Evolutionary conservation across 2,888 invertebrate species (phyloP).

Genomic region (Oligia fasciuncula): DNA sequence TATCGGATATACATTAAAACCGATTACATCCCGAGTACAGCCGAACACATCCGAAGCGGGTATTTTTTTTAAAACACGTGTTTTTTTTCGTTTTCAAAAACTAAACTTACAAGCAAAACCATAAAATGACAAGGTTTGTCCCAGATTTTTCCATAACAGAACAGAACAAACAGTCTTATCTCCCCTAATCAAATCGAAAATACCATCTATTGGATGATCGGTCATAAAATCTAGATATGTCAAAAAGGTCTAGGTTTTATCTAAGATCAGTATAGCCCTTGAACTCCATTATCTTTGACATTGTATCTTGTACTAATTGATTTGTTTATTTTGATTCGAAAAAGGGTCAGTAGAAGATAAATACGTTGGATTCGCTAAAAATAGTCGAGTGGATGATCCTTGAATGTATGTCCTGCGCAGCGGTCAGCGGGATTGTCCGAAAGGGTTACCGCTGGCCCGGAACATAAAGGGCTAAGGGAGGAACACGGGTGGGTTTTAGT

Average conservation of each 20-base stretch:
- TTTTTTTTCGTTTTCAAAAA: no score
- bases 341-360: conserved; percentile 1
- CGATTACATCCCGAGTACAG: no score
- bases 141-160: conserved; percentile 21
- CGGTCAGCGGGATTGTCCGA: no score
- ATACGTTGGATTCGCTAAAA: neutral
- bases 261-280: neutral
- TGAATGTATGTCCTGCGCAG: no score
- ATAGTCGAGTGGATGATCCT: neutral
- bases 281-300: conserved; percentile 34
- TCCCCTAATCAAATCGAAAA: neutral
- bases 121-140: neutral
- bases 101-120: no score
- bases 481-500: no score
- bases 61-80: no score
- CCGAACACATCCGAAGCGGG: no score
- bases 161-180: conserved; percentile 4
- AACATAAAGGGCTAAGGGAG: no score
- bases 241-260: conserved; percentile 23
- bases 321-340: conserved; percentile 28
- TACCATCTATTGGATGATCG: conserved; percentile 18
- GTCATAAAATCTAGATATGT: conserved; percentile 29
- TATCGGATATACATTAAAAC: no score
- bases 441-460: no score
- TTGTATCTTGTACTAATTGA: conserved; percentile 25